A percentile compares a stretch with the other conserved stretches of the same genome.
These are phyloP conservation scores for Aradophagus sp. DNA, from an alignment of 1,140 invertebrate genomes.

Conservation along the genomic window DNA sequence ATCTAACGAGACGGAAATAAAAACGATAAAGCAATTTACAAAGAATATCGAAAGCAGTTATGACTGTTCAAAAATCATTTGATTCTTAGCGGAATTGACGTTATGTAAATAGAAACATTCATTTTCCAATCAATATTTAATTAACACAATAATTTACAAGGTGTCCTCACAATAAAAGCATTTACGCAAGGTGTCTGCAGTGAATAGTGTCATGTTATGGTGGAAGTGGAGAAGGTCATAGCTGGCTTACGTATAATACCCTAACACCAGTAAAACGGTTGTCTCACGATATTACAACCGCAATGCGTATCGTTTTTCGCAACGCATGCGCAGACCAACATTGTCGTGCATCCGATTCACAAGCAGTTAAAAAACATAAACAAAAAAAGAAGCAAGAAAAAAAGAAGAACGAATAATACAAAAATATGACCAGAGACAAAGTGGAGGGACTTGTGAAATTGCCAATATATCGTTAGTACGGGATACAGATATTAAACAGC, in stretches of 20 bases:
- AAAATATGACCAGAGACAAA: slow-evolving; percentile 29
- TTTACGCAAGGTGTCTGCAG: slow-evolving; percentile 24
- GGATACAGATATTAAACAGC: slow-evolving; percentile 57
- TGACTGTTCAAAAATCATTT: no score
- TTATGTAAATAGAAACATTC: no score
- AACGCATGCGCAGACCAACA: slow-evolving; percentile 38
- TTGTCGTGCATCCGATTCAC: slow-evolving; percentile 55
- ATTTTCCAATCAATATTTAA: slow-evolving; percentile 22
- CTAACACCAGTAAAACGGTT: slow-evolving; percentile 52
- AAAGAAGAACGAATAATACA: no score
- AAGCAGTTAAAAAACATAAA: slow-evolving; percentile 20
- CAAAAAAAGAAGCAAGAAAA: no score
- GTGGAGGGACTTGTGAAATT: slow-evolving; percentile 59
- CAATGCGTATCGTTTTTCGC: slow-evolving; percentile 59
- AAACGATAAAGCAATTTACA: neutral
- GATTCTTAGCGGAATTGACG: no score
- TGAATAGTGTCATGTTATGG: slow-evolving; percentile 34
- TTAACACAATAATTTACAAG: slow-evolving; percentile 34
- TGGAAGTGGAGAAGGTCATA: slow-evolving; percentile 35
- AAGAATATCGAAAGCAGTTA: neutral
- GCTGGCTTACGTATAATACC: slow-evolving; percentile 62
- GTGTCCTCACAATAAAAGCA: slow-evolving; percentile 29
- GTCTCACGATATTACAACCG: slow-evolving; percentile 65
- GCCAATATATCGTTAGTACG: slow-evolving; percentile 65
- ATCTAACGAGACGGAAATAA: no score